Base-by-base conservation (phyloP, 2,113 vertebrate species). In the Argyrosomus japonicus region DNA sequence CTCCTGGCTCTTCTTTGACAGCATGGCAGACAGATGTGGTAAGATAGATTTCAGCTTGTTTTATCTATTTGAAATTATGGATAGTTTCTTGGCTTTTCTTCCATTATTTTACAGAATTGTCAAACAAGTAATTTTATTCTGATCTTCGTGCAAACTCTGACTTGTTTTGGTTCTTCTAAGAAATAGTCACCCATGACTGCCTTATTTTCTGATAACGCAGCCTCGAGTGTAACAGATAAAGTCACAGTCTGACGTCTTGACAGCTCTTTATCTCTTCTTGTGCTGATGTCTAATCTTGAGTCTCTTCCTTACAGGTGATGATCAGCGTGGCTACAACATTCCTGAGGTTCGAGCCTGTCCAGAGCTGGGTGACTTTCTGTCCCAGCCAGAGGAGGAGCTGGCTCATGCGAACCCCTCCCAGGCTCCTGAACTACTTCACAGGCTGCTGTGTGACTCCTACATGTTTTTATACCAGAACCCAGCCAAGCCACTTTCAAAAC, bases 1-100 rank as follows among this genome's bases (percentile, higher is more conserved):
- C 25, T 95, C 96, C 40, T 96, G 96, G 96, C 84, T 96, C 29
- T 96, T 96, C 85, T 96, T 96, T 65, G 95, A 96, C 89, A 95
- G 96, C 92, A 96, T 96, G 96, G 95, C 96, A 29, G 95, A 96
- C 87, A 89, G 93, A 92, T 91, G 84, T 6, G 93, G 95, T 96
- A 87, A 90, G 93, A 76, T 14, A 25, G 11, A 76, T 18, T 68
- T 68, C 8, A 45, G 11, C 12, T 54, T 64, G 18, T 51, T 72
- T 65, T 5, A 19, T 19, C 60, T 17, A 45, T 17, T 75, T 15
- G 1, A 54, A 1, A 23, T 3, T 6, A 5, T 15, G 11, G 5
- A 1, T 54, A 29, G 19, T 69, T 57, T 53, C 15, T 50, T 50
- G 7, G 18, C 14, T 32, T 23, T 13, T 36, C 6, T 51, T 45